phyloP scores from a whole-genome alignment of 2,113 vertebrate genomes.

The Microcebus ravelobensis region DNA sequence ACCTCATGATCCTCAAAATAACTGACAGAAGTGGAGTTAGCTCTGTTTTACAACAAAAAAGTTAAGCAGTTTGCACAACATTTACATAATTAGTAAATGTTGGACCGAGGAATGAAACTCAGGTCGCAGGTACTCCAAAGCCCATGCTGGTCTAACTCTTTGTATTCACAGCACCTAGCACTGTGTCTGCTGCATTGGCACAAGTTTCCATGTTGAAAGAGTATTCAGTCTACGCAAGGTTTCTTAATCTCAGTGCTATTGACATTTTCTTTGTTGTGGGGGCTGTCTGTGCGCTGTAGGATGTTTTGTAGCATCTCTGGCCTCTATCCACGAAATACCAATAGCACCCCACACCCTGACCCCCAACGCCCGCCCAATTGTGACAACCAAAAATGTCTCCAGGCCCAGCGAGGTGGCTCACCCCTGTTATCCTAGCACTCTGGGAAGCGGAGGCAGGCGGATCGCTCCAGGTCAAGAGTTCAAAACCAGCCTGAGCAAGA shows the following conservation, averaged over 20 bases:
- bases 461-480: too few species aligned
- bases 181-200: not conserved
- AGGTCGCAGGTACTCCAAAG: not conserved
- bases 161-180: not conserved
- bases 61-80: not conserved
- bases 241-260: not conserved
- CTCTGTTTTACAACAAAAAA: not conserved
- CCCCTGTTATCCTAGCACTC: too few species aligned
- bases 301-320: not conserved
- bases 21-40: not conserved
- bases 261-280: not conserved
- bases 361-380: not conserved
- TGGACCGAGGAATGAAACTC: not conserved
- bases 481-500: too few species aligned
- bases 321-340: not conserved
- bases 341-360: not conserved
- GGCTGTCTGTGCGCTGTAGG: not conserved
- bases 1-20: not conserved
- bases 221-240: not conserved
- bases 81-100: not conserved
- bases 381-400: not conserved
- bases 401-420: not conserved
- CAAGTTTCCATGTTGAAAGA: not conserved
- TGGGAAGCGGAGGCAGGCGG: too few species aligned
- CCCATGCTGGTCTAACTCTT: not conserved